phyloP scores from a whole-genome alignment of 2,113 vertebrate genomes.

The Melanotaenia duboulayi region DNA sequence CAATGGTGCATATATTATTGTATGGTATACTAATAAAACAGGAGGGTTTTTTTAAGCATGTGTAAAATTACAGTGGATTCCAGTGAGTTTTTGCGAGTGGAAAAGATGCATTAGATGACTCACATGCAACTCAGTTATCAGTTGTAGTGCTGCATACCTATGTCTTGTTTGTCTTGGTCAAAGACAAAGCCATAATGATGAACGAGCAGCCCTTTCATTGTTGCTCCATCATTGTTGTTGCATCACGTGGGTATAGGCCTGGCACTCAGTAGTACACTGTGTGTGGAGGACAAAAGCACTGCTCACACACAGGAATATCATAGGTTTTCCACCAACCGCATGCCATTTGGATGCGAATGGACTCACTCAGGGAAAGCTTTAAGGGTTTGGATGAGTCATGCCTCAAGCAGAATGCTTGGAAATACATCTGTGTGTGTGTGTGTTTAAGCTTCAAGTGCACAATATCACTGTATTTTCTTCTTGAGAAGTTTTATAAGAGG shows the following conservation, averaged over 20 bases:
- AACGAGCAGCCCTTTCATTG: slow-evolving; percentile 70
- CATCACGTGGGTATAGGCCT: slow-evolving; percentile 59
- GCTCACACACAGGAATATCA: slow-evolving; percentile 64
- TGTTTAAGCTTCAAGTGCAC: slow-evolving; percentile 18
- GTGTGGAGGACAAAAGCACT: slow-evolving; percentile 70
- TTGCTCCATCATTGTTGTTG: slow-evolving; percentile 73
- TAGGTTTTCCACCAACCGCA: slow-evolving; percentile 53
- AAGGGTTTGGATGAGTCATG: slow-evolving; percentile 64
- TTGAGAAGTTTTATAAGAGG: background rate
- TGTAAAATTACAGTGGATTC: background rate
- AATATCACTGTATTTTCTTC: slow-evolving; percentile 1
- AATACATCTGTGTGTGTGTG: background rate
- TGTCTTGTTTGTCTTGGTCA: slow-evolving; percentile 42
- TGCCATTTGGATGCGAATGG: slow-evolving; percentile 46
- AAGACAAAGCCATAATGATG: slow-evolving; percentile 62
- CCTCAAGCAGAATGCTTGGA: slow-evolving; percentile 19
- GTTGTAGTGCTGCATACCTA: slow-evolving; percentile 12
- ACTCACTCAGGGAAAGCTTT: slow-evolving; percentile 44
- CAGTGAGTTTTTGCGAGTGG: background rate
- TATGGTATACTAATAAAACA: background rate
- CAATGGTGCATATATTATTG: background rate
- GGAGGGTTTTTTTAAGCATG: slow-evolving; percentile 1
- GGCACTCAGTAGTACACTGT: slow-evolving; percentile 57
- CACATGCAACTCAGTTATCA: slow-evolving; percentile 13
- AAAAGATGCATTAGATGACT: slow-evolving; percentile 17